phyloP scores from a whole-genome alignment of 2,888 invertebrate genomes.

The Seira ritae region DNA sequence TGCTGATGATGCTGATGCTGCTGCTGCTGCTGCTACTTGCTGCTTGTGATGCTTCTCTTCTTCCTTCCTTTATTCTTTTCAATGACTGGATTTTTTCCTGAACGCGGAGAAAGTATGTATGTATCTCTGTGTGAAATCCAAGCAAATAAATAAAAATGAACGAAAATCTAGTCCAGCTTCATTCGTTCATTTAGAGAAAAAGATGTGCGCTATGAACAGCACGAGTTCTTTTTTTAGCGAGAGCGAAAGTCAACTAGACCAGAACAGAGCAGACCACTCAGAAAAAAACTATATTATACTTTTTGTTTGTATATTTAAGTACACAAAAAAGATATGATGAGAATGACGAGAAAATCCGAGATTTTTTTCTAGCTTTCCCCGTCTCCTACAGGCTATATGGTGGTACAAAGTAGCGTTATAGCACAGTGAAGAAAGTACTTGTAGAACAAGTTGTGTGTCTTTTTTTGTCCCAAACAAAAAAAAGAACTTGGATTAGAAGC shows the following conservation, averaged over 20 bases:
- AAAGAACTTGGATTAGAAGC: slow-evolving; percentile 9
- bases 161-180: slow-evolving; percentile 11
- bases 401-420: slow-evolving; percentile 12
- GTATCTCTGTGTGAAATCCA: slow-evolving; percentile 21
- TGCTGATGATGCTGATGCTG: slow-evolving; percentile 38
- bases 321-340: slow-evolving; percentile 43
- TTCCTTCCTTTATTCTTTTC: neutral
- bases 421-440: neutral
- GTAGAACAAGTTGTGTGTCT: slow-evolving; percentile 8
- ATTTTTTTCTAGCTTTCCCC: slow-evolving; percentile 33
- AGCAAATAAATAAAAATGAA: slow-evolving; percentile 20
- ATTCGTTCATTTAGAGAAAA: neutral
- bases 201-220: neutral
- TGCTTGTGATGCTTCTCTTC: slow-evolving; percentile 35
- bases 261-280: slow-evolving; percentile 9
- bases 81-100: slow-evolving; percentile 9
- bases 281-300: neutral
- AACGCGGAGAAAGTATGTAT: neutral
- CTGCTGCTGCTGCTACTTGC: slow-evolving; percentile 39
- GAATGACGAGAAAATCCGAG: slow-evolving; percentile 55
- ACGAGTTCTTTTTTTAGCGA: neutral
- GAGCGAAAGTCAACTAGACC: neutral
- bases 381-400: neutral
- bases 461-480: slow-evolving; percentile 13
- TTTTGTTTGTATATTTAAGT: slow-evolving; percentile 22